phyloP scores from a whole-genome alignment of 2,797 vertebrate genomes.

The Cynopterus sphinx region DNA sequence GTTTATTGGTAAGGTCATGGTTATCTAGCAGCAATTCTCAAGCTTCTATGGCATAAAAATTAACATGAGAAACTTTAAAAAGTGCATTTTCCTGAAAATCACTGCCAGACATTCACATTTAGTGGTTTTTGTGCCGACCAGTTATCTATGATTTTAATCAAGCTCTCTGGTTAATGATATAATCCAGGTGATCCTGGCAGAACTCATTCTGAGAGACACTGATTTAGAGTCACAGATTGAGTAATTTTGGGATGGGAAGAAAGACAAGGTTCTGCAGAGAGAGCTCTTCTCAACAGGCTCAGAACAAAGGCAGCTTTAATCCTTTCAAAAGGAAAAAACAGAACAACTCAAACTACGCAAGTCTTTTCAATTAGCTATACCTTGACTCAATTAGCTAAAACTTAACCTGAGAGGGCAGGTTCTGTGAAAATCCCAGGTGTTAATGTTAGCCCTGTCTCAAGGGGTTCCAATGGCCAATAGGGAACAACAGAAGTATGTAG shows the following conservation, averaged over 20 bases:
- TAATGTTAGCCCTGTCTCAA: background rate
- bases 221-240: background rate
- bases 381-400: background rate
- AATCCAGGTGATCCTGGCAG: background rate
- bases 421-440: background rate
- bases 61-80: background rate
- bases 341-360: background rate
- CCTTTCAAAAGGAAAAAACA: background rate
- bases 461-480: background rate
- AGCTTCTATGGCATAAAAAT: background rate
- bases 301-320: background rate
- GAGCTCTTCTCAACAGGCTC: background rate
- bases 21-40: background rate
- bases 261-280: background rate
- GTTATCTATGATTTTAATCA: background rate
- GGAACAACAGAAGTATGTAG: background rate
- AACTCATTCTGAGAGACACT: background rate
- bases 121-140: background rate
- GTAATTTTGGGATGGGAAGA: background rate
- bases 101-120: background rate
- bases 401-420: background rate
- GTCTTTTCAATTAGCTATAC: background rate
- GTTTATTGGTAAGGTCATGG: constrained; percentile 5
- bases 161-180: background rate
- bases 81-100: background rate